Conservation (phyloP, 2,888 invertebrate genomes). For the Hypomecis atomaria region DNA sequence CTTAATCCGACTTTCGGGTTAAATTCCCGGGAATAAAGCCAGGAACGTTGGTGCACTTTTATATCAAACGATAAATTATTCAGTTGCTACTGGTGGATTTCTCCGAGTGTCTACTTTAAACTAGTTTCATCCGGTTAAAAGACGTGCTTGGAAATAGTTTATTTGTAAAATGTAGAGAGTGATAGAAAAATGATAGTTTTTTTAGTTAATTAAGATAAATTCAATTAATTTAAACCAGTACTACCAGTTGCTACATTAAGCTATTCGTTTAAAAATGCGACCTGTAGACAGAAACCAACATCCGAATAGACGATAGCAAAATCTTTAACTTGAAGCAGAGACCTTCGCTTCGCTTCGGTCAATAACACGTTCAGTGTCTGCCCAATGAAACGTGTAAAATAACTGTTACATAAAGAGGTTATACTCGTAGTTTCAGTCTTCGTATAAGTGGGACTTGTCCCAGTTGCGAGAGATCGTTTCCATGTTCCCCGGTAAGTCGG, state of each 20-base stretch:
- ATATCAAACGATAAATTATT: slow-evolving; percentile 4
- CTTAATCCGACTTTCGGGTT: neutral
- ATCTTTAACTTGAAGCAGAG: too few species aligned
- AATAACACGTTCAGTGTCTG: too few species aligned
- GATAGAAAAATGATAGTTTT: too few species aligned
- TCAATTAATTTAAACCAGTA: too few species aligned
- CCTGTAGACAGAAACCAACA: too few species aligned
- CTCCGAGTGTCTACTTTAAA: neutral
- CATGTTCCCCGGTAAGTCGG: slow-evolving; percentile 32
- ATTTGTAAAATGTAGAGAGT: neutral
- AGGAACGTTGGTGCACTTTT: neutral
- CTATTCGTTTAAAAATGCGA: too few species aligned
- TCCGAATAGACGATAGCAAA: too few species aligned
- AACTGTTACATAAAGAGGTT: neutral
- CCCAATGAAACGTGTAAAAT: too few species aligned
- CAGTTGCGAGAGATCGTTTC: slow-evolving; percentile 30
- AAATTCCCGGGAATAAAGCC: neutral
- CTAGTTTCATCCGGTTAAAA: neutral
- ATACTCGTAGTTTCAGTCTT: neutral
- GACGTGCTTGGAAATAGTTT: neutral
- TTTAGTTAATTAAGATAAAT: too few species aligned
- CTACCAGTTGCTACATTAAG: too few species aligned
- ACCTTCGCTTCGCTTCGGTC: too few species aligned
- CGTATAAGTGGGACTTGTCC: slow-evolving; percentile 7
- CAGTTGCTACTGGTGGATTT: neutral